Evolutionary conservation across 2,888 invertebrate genomes (phyloP), one percentile per base, ranked within the genome.

Genomic region (Deroplatys truncata): DNA sequence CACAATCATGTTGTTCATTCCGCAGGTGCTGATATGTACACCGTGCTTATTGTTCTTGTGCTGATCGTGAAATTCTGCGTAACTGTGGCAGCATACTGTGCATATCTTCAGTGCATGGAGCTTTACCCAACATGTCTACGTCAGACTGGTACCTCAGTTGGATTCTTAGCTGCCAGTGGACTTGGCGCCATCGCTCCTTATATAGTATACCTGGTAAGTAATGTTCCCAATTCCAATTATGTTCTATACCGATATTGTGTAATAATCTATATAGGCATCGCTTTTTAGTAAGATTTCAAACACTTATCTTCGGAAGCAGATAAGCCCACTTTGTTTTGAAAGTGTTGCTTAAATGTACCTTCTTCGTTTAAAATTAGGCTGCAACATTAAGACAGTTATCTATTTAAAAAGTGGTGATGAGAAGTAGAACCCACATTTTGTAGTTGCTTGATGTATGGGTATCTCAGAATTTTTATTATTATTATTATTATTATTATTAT

Each of bases 121-220:
- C 93, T 96, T 29, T 96, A 96, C 92, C 96, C 96, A 20, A 96
- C 96, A 0, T 95, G 95, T 91, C 93, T 96, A 56, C 93, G 96
- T 31, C 96, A 96, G 92, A 95, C 96, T 10, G 96, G 96, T 89
- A 94, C 95, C 91, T 95, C 96, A 0, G 92, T 96, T 89, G 95
- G 95, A 56, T 94, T 94, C 89, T 94, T 96, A 83, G 92, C 95
- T 85, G 94, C 95, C 10, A 95, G 95, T 92, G 93, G 93, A 31
- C 93, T 95, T 84, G 94, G 95, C 28, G 94, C 95, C 25, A 91
- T 95, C 85, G 95, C 95, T 0, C 96, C 96, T 0, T 96, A 95
- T 92, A 93, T 96, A 90, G 94, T 96, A 29, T 95, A 95, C 92
- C 92, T 95, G 93, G 95, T 95, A 93, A 94, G 92, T 49, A 49